These are phyloP conservation scores for Patella pellucida DNA, from an alignment of 2,888 invertebrate genomes.

Conservation along the genomic window DNA sequence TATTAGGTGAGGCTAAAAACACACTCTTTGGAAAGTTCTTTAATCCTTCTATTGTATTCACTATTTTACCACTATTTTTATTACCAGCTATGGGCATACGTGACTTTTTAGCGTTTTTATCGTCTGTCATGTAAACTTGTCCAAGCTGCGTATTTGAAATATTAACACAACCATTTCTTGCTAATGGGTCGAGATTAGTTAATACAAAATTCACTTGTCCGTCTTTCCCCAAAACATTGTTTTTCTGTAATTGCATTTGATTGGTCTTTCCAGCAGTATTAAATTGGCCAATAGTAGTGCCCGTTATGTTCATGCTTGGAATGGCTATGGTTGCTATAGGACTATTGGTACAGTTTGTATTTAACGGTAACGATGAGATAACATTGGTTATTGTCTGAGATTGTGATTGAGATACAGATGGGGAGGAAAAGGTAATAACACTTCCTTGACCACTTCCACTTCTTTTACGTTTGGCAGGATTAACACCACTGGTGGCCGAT, in stretches of 20 bases:
- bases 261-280: constrained; percentile 46
- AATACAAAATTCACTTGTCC: constrained; percentile 49
- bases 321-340: constrained; percentile 52
- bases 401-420: constrained; percentile 14
- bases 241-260: constrained; percentile 46
- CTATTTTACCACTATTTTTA: constrained; percentile 33
- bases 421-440: constrained; percentile 22
- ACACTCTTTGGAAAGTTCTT: constrained; percentile 39
- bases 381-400: constrained; percentile 17
- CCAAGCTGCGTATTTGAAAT: constrained; percentile 51
- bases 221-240: constrained; percentile 54
- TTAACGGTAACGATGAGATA: constrained; percentile 22
- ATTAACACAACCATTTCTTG: constrained; percentile 60
- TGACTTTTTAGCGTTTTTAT: constrained; percentile 35
- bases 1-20: constrained; percentile 44
- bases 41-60: constrained; percentile 33
- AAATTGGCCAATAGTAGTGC: constrained; percentile 46
- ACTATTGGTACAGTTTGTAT: constrained; percentile 34
- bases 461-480: constrained; percentile 50
- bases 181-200: constrained; percentile 52
- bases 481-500: constrained; percentile 15
- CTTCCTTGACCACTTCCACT: constrained; percentile 44
- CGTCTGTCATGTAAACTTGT: constrained; percentile 35
- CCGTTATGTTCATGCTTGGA: constrained; percentile 49
- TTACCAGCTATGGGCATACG: constrained; percentile 35